Percentiles rank a stretch among this genome's conserved stretches.
phyloP scores from a whole-genome alignment of 1,140 invertebrate species.

The Bombus superbus region DNA sequence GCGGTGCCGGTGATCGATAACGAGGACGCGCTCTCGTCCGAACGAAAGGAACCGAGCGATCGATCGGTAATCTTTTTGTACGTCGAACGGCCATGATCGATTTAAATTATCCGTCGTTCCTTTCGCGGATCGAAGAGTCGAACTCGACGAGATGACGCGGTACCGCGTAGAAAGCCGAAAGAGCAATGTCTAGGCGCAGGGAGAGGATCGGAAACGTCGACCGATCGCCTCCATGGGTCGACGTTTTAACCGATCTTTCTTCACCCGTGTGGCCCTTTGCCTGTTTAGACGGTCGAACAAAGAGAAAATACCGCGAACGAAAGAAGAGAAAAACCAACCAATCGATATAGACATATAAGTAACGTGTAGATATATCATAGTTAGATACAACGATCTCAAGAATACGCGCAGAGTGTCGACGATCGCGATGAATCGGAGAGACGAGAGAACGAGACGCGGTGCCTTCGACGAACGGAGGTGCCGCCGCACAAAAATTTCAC shows the following conservation, averaged over 20 bases:
- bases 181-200: background rate
- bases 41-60: constrained; percentile 31
- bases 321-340: constrained; percentile 45
- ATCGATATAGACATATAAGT: constrained; percentile 75
- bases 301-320: background rate
- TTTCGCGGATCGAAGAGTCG: background rate
- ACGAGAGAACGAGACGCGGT: constrained; percentile 8
- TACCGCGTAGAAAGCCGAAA: constrained; percentile 40
- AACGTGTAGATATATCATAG: constrained; percentile 82
- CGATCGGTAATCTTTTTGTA: constrained; percentile 46
- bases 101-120: background rate
- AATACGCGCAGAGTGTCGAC: constrained; percentile 71
- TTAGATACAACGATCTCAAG: constrained; percentile 82
- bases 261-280: background rate
- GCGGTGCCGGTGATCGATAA: background rate
- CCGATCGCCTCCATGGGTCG: background rate
- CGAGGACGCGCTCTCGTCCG: background rate
- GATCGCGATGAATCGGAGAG: constrained; percentile 60
- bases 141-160: background rate
- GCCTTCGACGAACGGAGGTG: constrained; percentile 2
- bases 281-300: background rate
- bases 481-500: background rate
- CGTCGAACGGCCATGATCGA: constrained; percentile 41
- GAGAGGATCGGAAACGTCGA: background rate
- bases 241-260: background rate